Evolutionary conservation across 2,113 vertebrate genomes (phyloP).

Genomic region (Gasterosteus aculeatus): DNA sequence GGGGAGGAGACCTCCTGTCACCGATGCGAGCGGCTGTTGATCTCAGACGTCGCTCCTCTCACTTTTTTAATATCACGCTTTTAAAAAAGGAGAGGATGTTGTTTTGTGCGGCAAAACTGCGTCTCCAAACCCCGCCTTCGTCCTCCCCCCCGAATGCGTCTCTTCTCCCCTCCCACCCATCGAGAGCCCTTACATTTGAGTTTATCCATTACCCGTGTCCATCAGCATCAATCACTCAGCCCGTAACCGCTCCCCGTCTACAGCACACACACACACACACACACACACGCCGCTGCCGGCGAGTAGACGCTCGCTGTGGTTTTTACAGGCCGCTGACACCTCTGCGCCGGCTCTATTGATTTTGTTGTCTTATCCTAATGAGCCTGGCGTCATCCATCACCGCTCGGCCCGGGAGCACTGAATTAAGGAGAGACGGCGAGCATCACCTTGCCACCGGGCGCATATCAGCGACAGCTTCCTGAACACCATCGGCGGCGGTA

Average conservation of each 20-base stretch:
- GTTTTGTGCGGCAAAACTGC: conserved; percentile 35
- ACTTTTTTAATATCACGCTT: conserved; percentile 56
- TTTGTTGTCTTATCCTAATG: conserved; percentile 76
- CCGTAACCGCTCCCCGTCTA: conserved; percentile 47
- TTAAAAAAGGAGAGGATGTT: conserved; percentile 1
- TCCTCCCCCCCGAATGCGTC: conserved; percentile 24
- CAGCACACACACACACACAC: conserved; percentile 32
- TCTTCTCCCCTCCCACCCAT: conserved; percentile 25
- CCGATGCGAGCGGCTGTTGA: conserved; percentile 54
- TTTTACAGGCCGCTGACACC: conserved; percentile 65
- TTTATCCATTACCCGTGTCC: conserved; percentile 71
- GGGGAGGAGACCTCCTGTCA: conserved; percentile 46
- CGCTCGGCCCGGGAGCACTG: conserved; percentile 46
- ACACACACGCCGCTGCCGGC: conserved; percentile 14
- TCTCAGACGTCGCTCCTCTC: conserved; percentile 46
- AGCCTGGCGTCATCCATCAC: conserved; percentile 74
- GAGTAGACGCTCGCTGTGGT: conserved; percentile 55
- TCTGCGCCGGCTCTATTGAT: conserved; percentile 68
- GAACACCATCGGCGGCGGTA: conserved; percentile 38
- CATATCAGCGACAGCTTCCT: conserved; percentile 62
- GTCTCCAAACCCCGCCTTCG: background rate
- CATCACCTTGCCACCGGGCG: conserved; percentile 60
- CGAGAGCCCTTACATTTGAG: conserved; percentile 52
- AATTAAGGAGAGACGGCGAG: conserved; percentile 57
- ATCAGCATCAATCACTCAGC: conserved; percentile 70